A percentile compares a stretch with the other conserved stretches of the same genome.
phyloP scores from a whole-genome alignment of 2,797 vertebrate genomes.

The Manis javanica region DNA sequence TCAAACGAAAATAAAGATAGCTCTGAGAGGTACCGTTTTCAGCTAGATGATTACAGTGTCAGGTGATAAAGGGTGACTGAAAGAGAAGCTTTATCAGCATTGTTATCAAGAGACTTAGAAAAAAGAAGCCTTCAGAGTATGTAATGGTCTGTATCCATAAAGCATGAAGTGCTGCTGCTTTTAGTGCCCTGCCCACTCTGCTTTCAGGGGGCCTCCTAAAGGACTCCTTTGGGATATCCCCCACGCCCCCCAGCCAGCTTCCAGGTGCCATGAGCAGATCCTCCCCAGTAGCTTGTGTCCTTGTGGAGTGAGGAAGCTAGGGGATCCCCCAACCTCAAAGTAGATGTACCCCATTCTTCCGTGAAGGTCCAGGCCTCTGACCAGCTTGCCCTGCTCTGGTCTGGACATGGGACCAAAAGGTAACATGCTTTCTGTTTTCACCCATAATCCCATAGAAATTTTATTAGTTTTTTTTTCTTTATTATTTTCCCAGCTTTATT shows the following conservation, averaged over 20 bases:
- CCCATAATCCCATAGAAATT: not conserved
- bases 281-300: not conserved
- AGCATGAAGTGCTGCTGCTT: slow-evolving; percentile 80
- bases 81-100: slow-evolving; percentile 85
- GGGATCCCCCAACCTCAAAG: not conserved
- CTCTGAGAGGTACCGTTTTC: slow-evolving; percentile 84
- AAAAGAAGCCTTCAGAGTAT: slow-evolving; percentile 85
- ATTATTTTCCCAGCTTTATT: too few species aligned
- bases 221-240: not conserved
- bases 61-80: slow-evolving; percentile 56
- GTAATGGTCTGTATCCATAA: slow-evolving; percentile 88
- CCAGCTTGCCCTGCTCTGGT: not conserved
- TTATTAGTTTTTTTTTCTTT: too few species aligned
- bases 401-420: not conserved
- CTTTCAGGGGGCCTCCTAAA: not conserved
- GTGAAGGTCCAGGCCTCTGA: not conserved
- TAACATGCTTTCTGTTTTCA: not conserved
- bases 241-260: not conserved
- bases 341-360: not conserved
- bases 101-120: slow-evolving; percentile 89
- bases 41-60: slow-evolving; percentile 74
- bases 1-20: slow-evolving; percentile 78
- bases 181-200: not conserved
- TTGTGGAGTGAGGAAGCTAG: not conserved
- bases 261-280: not conserved